phyloP scores from a whole-genome alignment of 2,888 invertebrate species.

The Pycnomerus fuliginosus region DNA sequence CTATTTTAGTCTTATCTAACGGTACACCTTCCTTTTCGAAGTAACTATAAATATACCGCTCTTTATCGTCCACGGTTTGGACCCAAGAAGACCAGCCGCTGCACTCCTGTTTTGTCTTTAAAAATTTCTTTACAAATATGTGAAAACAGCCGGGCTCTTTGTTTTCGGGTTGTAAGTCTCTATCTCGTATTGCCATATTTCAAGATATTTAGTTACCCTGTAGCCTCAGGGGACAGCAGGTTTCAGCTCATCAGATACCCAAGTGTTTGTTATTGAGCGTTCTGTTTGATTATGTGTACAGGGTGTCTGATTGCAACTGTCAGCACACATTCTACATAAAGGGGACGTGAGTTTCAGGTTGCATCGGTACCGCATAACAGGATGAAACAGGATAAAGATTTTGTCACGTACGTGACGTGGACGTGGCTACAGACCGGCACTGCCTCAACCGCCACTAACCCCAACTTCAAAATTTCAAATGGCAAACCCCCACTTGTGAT shows the following conservation, averaged over 20 bases:
- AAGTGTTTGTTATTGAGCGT: background rate
- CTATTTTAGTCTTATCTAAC: too few relatives aligned
- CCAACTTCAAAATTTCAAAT: too few relatives aligned
- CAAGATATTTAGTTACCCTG: background rate
- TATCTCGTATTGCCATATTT: background rate
- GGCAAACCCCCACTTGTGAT: too few relatives aligned
- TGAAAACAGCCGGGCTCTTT: background rate
- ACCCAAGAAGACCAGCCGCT: too few relatives aligned
- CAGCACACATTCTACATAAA: background rate
- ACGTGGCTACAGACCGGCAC: too few relatives aligned
- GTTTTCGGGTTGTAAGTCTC: background rate
- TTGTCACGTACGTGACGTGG: too few relatives aligned
- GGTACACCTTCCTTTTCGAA: too few relatives aligned
- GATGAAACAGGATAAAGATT: too few relatives aligned
- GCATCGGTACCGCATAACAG: background rate
- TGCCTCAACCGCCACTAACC: too few relatives aligned
- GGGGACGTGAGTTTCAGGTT: background rate
- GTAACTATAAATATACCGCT: background rate
- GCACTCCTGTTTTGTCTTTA: background rate
- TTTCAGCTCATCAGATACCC: background rate
- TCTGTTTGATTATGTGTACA: background rate
- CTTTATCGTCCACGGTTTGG: too few relatives aligned
- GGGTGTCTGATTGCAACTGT: background rate
- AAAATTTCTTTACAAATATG: background rate
- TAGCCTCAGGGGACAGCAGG: background rate